phyloP scores from a whole-genome alignment of 2,888 invertebrate species.

The Cremastinae sp. region DNA sequence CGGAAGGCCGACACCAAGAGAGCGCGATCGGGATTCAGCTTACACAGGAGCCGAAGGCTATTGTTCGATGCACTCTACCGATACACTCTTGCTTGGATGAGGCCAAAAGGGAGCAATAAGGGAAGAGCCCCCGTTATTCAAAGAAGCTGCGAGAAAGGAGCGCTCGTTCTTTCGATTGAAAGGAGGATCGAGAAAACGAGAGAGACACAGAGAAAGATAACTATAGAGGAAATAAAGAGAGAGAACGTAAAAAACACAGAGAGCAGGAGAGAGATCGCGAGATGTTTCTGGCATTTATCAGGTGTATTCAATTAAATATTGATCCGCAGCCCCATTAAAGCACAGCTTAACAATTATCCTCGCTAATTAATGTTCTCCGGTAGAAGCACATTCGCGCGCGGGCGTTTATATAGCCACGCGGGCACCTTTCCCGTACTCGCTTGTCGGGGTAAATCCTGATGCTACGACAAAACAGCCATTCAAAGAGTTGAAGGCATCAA shows the following conservation, averaged over 20 bases:
- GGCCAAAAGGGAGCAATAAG: slow-evolving; percentile 35
- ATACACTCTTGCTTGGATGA: slow-evolving; percentile 25
- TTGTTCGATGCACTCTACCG: slow-evolving; percentile 34
- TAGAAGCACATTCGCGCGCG: not conserved
- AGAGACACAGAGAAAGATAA: slow-evolving; percentile 33
- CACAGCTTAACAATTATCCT: slow-evolving; percentile 79
- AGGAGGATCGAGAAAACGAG: slow-evolving; percentile 50
- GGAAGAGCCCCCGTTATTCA: slow-evolving; percentile 46
- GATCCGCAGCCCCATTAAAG: slow-evolving; percentile 77
- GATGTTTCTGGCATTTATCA: slow-evolving; percentile 75
- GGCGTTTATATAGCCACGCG: not conserved
- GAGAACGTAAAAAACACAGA: slow-evolving; percentile 37
- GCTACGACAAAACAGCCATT: too few species aligned
- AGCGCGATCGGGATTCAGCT: not conserved
- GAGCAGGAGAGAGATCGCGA: slow-evolving; percentile 62
- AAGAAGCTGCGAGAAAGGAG: slow-evolving; percentile 18
- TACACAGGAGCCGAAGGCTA: slow-evolving; percentile 24
- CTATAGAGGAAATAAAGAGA: slow-evolving; percentile 11
- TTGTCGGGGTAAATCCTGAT: not conserved
- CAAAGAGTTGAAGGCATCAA: too few species aligned
- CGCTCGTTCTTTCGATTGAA: slow-evolving; percentile 36
- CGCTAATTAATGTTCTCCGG: slow-evolving; percentile 77
- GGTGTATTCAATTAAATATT: slow-evolving; percentile 80
- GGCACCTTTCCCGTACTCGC: too few species aligned
- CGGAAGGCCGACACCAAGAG: too few species aligned